phyloP scores from a whole-genome alignment of 2,113 vertebrate genomes.

The Condylura cristata region DNA sequence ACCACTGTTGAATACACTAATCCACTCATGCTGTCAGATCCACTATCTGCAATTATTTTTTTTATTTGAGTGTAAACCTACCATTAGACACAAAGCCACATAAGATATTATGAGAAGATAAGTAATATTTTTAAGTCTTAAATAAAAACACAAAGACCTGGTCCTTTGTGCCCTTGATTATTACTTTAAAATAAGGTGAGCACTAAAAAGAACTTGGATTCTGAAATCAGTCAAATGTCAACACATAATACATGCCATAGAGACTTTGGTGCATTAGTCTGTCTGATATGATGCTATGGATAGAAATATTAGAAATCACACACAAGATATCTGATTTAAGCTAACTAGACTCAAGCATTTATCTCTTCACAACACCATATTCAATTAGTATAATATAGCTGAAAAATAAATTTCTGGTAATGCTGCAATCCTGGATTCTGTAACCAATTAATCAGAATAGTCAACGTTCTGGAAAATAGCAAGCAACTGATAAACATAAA shows the following conservation, averaged over 20 bases:
- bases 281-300: not conserved
- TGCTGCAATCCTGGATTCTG: not conserved
- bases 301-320: not conserved
- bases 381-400: not conserved
- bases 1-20: constrained; percentile 79
- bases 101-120: constrained; percentile 50
- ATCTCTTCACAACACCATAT: not conserved
- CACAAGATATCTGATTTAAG: not conserved
- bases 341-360: not conserved
- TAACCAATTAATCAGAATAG: not conserved
- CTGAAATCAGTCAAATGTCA: not conserved
- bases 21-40: constrained; percentile 78
- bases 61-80: constrained; percentile 80
- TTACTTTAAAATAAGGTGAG: not conserved
- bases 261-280: not conserved
- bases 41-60: constrained; percentile 83
- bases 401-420: not conserved
- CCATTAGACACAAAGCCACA: constrained; percentile 69
- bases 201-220: not conserved
- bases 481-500: not conserved
- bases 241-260: not conserved
- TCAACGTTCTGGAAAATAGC: not conserved
- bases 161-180: not conserved
- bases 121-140: constrained; percentile 59
- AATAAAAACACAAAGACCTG: constrained; percentile 35